Conservation (phyloP, 2,888 invertebrate species). For the Dysmachus trigonus region DNA sequence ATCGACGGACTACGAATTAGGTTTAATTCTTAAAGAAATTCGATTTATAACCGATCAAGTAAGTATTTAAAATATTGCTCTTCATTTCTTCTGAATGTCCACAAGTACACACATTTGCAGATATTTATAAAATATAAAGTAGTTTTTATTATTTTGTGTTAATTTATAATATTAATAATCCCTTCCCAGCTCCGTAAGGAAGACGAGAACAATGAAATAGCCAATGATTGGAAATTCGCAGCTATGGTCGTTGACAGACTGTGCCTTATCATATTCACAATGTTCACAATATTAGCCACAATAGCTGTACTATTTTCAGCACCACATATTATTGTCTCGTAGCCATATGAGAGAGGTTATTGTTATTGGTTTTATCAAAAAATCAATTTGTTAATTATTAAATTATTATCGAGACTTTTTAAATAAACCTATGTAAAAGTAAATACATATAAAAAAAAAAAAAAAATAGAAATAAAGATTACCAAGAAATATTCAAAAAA, state of each 20-base stretch:
- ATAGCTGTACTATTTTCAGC: slow-evolving; percentile 96
- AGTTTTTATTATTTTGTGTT: neutral
- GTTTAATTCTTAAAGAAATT: slow-evolving; percentile 93
- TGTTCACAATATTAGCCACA: slow-evolving; percentile 97
- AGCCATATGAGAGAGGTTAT: slow-evolving; percentile 67
- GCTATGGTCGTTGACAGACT: slow-evolving; percentile 99
- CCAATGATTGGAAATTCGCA: slow-evolving; percentile 99
- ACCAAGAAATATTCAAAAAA: slow-evolving; percentile 48
- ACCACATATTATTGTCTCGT: slow-evolving; percentile 77
- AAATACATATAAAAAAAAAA: slow-evolving; percentile 51
- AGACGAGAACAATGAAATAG: slow-evolving; percentile 92
- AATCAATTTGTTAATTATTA: slow-evolving; percentile 67
- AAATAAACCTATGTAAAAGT: slow-evolving; percentile 56
- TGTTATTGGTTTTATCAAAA: slow-evolving; percentile 67
- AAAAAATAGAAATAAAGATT: slow-evolving; percentile 52
- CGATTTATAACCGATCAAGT: slow-evolving; percentile 91
- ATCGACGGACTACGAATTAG: slow-evolving; percentile 92
- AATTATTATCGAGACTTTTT: slow-evolving; percentile 66
- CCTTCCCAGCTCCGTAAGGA: slow-evolving; percentile 82
- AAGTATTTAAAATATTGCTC: slow-evolving; percentile 55
- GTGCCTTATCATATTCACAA: slow-evolving; percentile 99
- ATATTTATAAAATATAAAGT: neutral
- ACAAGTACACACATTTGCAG: neutral
- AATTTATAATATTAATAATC: slow-evolving; percentile 31
- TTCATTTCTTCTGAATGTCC: neutral